Conservation (phyloP, 2,888 invertebrate species). For the Cantharis flavilabris region DNA sequence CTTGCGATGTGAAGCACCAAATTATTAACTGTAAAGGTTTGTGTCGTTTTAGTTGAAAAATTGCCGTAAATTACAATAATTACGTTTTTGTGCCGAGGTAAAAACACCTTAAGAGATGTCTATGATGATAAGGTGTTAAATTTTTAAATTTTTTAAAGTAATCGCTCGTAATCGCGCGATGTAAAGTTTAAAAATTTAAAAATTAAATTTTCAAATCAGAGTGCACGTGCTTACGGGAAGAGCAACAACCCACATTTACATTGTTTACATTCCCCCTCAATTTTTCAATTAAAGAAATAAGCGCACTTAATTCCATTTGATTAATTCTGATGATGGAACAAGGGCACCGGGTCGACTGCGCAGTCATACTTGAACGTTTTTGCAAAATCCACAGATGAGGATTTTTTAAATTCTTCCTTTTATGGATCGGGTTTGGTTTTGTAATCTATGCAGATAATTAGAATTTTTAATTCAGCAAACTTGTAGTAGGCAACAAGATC, state of each 20-base stretch:
- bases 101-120: neutral
- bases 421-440: neutral
- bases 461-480: neutral
- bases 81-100: neutral
- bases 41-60: neutral
- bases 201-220: neutral
- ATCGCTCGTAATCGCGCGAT: neutral
- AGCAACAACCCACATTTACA: slow-evolving; percentile 17
- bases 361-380: neutral
- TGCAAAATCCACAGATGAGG: too few species aligned
- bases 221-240: slow-evolving; percentile 13
- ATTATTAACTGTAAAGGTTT: neutral
- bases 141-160: neutral
- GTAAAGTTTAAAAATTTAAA: neutral
- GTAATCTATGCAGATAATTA: neutral
- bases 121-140: neutral
- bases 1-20: neutral
- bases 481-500: neutral
- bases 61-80: neutral
- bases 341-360: neutral
- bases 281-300: slow-evolving; percentile 21
- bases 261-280: slow-evolving; percentile 25
- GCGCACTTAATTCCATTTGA: slow-evolving; percentile 21
- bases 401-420: neutral
- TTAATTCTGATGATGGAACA: slow-evolving; percentile 10